Percentiles rank a stretch among this genome's conserved stretches.
Conservation (phyloP, 2,888 invertebrate genomes). For the Agrotis puta region DNA sequence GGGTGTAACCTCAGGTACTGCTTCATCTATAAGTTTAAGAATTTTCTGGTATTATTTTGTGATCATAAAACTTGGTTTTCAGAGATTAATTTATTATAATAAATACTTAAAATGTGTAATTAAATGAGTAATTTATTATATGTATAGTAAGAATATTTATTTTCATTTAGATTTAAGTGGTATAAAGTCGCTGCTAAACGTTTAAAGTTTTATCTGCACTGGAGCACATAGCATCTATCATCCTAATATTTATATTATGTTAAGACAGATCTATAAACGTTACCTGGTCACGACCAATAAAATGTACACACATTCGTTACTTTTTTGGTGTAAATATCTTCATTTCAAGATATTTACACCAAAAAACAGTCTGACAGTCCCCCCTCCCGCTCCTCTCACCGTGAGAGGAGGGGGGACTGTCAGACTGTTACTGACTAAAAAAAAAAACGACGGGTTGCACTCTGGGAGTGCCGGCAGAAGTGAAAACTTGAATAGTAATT, state of each 20-base stretch:
- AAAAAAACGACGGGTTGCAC: no score
- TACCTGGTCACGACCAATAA: background rate
- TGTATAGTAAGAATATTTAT: conserved; percentile 29
- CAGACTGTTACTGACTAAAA: no score
- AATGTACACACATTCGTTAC: no score
- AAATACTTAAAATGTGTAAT: conserved; percentile 34
- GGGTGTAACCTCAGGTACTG: no score
- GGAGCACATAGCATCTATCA: background rate
- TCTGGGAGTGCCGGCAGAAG: no score
- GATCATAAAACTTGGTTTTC: conserved; percentile 30
- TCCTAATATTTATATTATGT: background rate
- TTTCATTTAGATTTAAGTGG: conserved; percentile 2
- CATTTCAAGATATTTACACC: no score
- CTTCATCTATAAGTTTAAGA: conserved; percentile 30
- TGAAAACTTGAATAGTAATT: no score
- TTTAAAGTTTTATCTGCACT: background rate
- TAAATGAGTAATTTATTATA: no score
- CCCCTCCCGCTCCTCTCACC: no score
- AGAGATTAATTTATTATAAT: conserved; percentile 22
- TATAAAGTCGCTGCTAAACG: background rate
- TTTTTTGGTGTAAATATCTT: no score
- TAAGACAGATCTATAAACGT: conserved; percentile 1
- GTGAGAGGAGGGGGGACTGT: no score
- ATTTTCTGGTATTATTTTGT: conserved; percentile 47
- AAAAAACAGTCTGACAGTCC: no score